phyloP scores from a whole-genome alignment of 2,113 vertebrate genomes.

The Sphaerodactylus townsendi region DNA sequence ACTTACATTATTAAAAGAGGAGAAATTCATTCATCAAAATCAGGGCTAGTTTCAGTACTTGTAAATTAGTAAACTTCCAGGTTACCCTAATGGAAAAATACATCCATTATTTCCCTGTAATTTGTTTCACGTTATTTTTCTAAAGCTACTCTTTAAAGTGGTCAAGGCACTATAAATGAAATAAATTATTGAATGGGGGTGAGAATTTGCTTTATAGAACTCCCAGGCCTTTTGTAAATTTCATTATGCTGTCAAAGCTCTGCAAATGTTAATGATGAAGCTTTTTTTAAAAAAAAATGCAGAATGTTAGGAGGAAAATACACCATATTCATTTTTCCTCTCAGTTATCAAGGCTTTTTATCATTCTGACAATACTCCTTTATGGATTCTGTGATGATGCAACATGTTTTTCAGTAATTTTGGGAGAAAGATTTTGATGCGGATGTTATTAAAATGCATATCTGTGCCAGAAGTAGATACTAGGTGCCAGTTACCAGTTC shows the following conservation, averaged over 20 bases:
- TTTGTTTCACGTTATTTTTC: conserved; percentile 62
- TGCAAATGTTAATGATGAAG: conserved; percentile 38
- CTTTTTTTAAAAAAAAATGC: not conserved
- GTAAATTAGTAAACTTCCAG: conserved; percentile 70
- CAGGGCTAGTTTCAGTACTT: conserved; percentile 76
- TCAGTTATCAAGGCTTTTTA: conserved; percentile 48
- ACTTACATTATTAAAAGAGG: conserved; percentile 74
- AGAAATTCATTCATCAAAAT: conserved; percentile 73
- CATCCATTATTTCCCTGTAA: conserved; percentile 65
- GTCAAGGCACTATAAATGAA: conserved; percentile 37
- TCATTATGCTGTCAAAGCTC: conserved; percentile 32
- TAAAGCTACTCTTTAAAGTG: conserved; percentile 56
- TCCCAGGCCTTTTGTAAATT: conserved; percentile 44
- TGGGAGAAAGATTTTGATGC: conserved; percentile 34
- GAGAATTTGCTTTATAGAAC: conserved; percentile 45
- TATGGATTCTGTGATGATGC: conserved; percentile 32
- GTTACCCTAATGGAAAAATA: conserved; percentile 60
- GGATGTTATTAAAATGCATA: conserved; percentile 46
- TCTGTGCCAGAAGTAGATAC: conserved; percentile 45
- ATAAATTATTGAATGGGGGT: conserved; percentile 48
- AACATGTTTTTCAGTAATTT: conserved; percentile 51
- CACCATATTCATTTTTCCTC: conserved; percentile 28
- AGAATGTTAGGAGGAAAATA: conserved; percentile 44
- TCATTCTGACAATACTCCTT: conserved; percentile 48
- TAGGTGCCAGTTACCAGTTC: conserved; percentile 49